A percentile compares a stretch with the other conserved stretches of the same genome.
Evolutionary conservation across 2,797 vertebrate species (phyloP).

Genomic region (Helarctos malayanus): DNA sequence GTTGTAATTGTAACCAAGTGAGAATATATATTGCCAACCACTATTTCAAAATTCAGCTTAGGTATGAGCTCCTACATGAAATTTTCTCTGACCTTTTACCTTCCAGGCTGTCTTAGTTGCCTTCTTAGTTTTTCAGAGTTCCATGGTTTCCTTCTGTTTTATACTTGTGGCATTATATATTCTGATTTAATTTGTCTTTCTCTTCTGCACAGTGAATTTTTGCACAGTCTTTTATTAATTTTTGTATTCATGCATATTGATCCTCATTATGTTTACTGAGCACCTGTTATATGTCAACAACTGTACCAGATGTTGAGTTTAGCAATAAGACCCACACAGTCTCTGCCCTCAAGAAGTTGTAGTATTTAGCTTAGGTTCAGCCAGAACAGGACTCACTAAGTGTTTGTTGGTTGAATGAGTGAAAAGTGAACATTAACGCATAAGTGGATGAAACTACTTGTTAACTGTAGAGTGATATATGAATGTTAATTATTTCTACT

Average conservation of each 20-base stretch:
- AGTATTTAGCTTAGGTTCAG: background rate
- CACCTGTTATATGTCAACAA: background rate
- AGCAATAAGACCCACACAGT: background rate
- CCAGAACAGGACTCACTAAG: background rate
- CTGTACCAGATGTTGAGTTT: constrained; percentile 8
- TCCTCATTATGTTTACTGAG: background rate
- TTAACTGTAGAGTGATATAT: background rate
- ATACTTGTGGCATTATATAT: background rate
- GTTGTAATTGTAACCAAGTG: constrained; percentile 26
- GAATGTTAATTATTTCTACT: constrained; percentile 37
- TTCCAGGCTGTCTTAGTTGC: background rate
- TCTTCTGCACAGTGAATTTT: constrained; percentile 7
- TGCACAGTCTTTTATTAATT: background rate
- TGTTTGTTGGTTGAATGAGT: constrained; percentile 16
- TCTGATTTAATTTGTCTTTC: constrained; percentile 59
- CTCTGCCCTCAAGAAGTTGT: background rate
- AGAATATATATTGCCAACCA: background rate
- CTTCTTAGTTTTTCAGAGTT: constrained; percentile 25
- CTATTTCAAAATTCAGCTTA: constrained; percentile 48
- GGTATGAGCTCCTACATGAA: background rate
- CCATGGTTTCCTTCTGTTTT: background rate
- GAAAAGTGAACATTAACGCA: background rate
- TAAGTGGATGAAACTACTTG: constrained; percentile 32
- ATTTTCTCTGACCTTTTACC: background rate
- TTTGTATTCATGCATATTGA: constrained; percentile 21